Evolutionary conservation across 2,888 invertebrate species (phyloP), one percentile per base, ranked within the genome.

Genomic region (Nebria salina): DNA sequence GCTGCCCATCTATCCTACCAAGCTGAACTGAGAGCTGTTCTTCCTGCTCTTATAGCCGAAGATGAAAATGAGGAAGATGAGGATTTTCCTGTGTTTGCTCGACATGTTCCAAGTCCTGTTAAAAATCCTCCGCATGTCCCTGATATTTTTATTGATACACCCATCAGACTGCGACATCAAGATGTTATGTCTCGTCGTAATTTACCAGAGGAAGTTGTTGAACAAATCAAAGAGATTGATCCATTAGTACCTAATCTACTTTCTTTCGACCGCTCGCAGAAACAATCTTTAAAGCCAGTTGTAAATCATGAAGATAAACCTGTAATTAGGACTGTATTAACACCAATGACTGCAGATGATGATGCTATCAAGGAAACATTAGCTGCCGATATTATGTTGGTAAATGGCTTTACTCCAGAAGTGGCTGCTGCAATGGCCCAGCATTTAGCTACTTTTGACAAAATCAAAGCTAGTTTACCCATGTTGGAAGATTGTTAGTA

Each of bases 361-460:
- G 25, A 25, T 7, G 26, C 20, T 7, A 25, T 42, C 68, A 25
- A 15, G 26, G 26, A 65, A 54, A 65, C 70, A 0, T 25, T 65
- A 15, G 81, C 81, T 65, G 42, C 43, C 13, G 81, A 81, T 15
- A 41, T 81, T 65, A 54, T 72, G 65, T 64, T 81, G 41, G 72
- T 76, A 3, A 66, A 81, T 68, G 81, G 81, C 2, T 81, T 81
- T 34, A 84, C 84, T 26, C 86, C 85, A 4, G 86, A 86, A 82
- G 86, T 86, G 9, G 83, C 84, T 20, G 86, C 84, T 13, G 86
- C 86, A 0, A 83, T 85, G 75, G 80, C 83, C 64, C 85, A 84
- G 6, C 86, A 86, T 83, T 78, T 86, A 11, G 82, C 83, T n/a
- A 83, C 82, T 25, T 82, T 79, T 20, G 81, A 81, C n/a, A 82